phyloP scores from a whole-genome alignment of 2,797 vertebrate species.

The Poliocrania exsul region DNA sequence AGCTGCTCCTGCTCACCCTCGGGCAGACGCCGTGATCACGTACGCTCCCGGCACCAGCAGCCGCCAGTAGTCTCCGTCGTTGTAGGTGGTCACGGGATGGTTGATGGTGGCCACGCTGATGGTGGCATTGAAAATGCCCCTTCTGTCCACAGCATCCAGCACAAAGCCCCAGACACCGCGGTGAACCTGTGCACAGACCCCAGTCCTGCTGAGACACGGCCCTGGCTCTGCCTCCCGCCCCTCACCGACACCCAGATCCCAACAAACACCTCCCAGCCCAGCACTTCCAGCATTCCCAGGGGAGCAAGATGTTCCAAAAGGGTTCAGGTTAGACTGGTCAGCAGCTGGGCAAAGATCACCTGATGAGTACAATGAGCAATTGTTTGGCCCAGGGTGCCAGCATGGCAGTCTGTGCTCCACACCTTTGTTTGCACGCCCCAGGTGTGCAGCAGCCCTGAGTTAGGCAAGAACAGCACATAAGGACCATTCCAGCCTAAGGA shows the following conservation, averaged over 20 bases:
- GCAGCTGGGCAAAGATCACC: conserved; percentile 9
- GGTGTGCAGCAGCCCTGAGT: not conserved
- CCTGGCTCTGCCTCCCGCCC: not conserved
- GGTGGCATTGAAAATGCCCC: conserved; percentile 91
- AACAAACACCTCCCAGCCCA: not conserved
- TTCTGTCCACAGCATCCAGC: conserved; percentile 84
- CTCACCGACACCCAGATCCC: not conserved
- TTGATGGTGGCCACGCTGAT: conserved; percentile 86
- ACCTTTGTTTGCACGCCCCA: conserved; percentile 44
- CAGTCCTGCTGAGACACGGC: not conserved
- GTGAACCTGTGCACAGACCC: conserved; percentile 84
- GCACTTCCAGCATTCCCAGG: not conserved
- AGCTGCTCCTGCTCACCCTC: conserved; percentile 81
- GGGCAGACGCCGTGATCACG: conserved; percentile 87
- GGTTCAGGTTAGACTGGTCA: not conserved
- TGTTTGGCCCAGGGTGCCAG: conserved; percentile 14
- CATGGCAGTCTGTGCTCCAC: not conserved
- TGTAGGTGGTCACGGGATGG: conserved; percentile 87
- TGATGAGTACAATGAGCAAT: not conserved
- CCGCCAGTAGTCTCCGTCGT: conserved; percentile 94
- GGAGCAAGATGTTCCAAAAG: not conserved
- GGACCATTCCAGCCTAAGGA: not conserved
- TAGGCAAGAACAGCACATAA: not conserved
- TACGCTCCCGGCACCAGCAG: conserved; percentile 88
- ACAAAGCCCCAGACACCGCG: conserved; percentile 90